Evolutionary conservation across 2,113 vertebrate species (phyloP).

Genomic region (Verasper variegatus): DNA sequence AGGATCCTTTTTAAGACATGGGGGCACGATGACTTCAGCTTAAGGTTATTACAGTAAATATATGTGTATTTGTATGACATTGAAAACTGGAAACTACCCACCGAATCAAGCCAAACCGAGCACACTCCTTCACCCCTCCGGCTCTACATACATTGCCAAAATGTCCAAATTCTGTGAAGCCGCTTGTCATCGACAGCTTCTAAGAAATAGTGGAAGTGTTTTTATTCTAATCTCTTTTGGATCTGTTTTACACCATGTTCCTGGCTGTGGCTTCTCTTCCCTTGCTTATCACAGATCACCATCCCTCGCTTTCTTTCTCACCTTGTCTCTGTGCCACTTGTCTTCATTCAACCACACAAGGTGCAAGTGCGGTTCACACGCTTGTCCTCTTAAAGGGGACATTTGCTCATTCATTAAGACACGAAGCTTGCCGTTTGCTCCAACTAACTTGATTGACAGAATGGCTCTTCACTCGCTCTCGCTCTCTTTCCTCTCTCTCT

Average conservation of each 20-base stretch:
- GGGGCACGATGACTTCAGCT: slow-evolving; percentile 5
- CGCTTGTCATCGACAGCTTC: not conserved
- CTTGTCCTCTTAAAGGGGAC: slow-evolving; percentile 62
- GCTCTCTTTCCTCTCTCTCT: slow-evolving; percentile 13
- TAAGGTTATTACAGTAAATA: not conserved
- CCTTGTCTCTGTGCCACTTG: slow-evolving; percentile 3
- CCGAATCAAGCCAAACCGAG: no score
- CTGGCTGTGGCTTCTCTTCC: not conserved
- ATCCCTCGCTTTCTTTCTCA: not conserved
- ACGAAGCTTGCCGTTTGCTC: slow-evolving; percentile 48
- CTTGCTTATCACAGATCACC: not conserved
- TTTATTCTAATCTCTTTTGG: not conserved
- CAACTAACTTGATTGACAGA: slow-evolving; percentile 65
- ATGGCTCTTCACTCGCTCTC: slow-evolving; percentile 31
- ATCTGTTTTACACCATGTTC: slow-evolving; percentile 7
- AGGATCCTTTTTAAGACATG: not conserved
- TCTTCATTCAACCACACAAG: slow-evolving; percentile 48
- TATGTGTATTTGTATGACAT: not conserved
- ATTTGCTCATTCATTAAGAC: slow-evolving; percentile 66
- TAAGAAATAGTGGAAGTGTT: not conserved
- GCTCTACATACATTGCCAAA: no score
- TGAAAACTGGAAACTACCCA: no score
- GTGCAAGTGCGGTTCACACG: slow-evolving; percentile 32
- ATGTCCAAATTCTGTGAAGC: no score
- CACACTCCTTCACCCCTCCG: no score